These are phyloP conservation scores for Miltochrista miniata DNA, from an alignment of 2,888 invertebrate genomes.

Conservation along the genomic window DNA sequence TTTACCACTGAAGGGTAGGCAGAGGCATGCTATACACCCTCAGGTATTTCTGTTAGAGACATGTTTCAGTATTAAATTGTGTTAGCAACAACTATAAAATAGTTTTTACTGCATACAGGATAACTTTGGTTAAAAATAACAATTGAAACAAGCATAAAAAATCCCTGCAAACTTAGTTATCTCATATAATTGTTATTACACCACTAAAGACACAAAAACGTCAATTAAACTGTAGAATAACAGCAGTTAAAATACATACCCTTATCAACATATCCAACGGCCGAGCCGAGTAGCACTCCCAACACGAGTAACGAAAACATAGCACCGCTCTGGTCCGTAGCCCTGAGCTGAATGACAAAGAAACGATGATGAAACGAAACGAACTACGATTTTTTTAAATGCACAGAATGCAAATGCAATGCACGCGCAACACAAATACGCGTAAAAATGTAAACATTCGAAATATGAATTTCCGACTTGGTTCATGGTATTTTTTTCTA, in stretches of 20 bases:
- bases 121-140: neutral
- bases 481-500: too few species aligned
- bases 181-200: neutral
- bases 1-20: too few species aligned
- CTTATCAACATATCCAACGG: constrained; percentile 59
- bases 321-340: constrained; percentile 39
- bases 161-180: neutral
- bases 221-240: neutral
- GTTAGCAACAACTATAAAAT: too few species aligned
- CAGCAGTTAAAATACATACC: constrained; percentile 45
- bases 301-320: constrained; percentile 54
- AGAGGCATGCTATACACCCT: too few species aligned
- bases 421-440: too few species aligned
- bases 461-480: too few species aligned
- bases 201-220: neutral
- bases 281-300: constrained; percentile 54
- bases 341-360: constrained; percentile 45
- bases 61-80: too few species aligned
- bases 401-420: too few species aligned
- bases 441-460: too few species aligned
- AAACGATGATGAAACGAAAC: too few species aligned
- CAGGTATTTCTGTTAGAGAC: too few species aligned
- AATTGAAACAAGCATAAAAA: neutral
- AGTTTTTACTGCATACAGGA: neutral
- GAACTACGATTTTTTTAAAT: too few species aligned